Percentiles rank a stretch among this genome's conserved stretches.
Evolutionary conservation across 2,888 invertebrate species (phyloP).

Genomic region (Asteroscopus sphinx): DNA sequence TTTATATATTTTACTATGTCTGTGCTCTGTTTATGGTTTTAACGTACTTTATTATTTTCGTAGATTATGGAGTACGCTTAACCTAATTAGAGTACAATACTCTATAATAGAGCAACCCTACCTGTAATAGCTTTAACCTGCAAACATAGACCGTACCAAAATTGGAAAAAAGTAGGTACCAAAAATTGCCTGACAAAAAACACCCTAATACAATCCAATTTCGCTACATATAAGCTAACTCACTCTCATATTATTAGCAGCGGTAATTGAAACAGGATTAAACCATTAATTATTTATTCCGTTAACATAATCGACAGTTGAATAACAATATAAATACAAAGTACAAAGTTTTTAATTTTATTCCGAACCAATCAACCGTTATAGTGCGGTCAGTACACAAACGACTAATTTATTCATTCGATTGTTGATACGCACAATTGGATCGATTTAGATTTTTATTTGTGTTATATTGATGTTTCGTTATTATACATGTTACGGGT

Average conservation of each 20-base stretch:
- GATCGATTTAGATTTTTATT: conserved; percentile 46
- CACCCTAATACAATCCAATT: conserved; percentile 14
- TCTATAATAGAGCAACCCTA: neutral
- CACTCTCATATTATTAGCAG: conserved; percentile 27
- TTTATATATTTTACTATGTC: no score
- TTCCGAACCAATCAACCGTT: conserved; percentile 61
- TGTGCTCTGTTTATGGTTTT: no score
- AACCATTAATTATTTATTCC: conserved; percentile 35
- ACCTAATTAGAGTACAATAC: no score
- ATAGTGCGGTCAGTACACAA: conserved; percentile 59
- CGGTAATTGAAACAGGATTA: conserved; percentile 32
- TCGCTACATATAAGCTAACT: conserved; percentile 12
- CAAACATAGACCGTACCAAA: no score
- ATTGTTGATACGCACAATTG: conserved; percentile 41
- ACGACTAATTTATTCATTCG: conserved; percentile 58
- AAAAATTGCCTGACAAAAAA: conserved; percentile 19
- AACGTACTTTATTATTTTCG: no score
- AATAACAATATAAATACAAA: no score
- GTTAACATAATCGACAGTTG: conserved; percentile 30
- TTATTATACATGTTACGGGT: no score
- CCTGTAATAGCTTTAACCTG: no score
- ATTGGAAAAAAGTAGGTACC: conserved; percentile 6
- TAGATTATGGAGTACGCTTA: no score
- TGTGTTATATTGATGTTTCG: conserved; percentile 1
- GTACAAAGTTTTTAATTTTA: conserved; percentile 62